phyloP scores from a whole-genome alignment of 2,113 vertebrate species.

The Phylloscopus trochilus region DNA sequence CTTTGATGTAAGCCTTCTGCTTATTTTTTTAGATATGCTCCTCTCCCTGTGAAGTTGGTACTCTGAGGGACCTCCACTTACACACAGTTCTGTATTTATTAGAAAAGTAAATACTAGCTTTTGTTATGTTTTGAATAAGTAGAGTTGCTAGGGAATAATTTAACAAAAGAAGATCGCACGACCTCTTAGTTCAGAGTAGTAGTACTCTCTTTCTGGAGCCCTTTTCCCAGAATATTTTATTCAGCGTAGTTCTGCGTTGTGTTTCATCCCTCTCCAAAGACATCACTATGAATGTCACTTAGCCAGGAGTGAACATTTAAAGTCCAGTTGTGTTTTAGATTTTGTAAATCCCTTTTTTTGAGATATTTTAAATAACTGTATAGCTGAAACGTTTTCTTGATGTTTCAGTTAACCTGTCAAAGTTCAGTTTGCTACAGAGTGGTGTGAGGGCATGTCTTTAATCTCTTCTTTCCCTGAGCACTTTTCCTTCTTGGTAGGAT shows the following conservation, averaged over 20 bases:
- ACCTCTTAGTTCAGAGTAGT: background rate
- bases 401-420: background rate
- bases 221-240: background rate
- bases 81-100: background rate
- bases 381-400: background rate
- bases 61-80: background rate
- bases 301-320: background rate
- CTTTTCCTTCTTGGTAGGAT: background rate
- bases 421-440: background rate
- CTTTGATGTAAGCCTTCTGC: slow-evolving; percentile 11
- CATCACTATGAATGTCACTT: background rate
- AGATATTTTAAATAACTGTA: background rate
- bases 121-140: slow-evolving; percentile 11
- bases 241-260: background rate
- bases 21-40: background rate
- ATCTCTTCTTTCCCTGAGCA: background rate
- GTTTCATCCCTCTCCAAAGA: background rate
- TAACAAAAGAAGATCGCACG: background rate
- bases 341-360: background rate
- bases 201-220: background rate
- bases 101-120: slow-evolving; percentile 21
- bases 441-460: background rate
- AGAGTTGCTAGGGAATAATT: slow-evolving; percentile 15
- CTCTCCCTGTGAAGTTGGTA: background rate
- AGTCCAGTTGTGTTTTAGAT: background rate